Conservation (phyloP, 2,888 invertebrate species). For the Cantharis rustica region DNA sequence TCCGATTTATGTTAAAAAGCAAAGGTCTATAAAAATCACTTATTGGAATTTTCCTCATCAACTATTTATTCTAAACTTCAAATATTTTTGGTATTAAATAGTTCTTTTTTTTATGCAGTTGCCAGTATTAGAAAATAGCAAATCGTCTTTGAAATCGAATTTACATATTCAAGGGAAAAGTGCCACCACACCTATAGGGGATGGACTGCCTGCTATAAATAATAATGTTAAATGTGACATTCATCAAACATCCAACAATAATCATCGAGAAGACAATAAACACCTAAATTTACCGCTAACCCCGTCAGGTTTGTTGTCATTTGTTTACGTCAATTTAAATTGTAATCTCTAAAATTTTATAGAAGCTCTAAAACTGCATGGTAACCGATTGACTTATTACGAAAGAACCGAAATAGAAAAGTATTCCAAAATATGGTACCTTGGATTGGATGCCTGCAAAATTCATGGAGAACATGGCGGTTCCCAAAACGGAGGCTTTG, state of each 20-base stretch:
- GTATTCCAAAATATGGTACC: conserved; percentile 93
- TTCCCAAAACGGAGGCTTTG: conserved; percentile 85
- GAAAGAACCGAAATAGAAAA: conserved; percentile 89
- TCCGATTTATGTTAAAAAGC: background rate
- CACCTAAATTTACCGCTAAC: conserved; percentile 51
- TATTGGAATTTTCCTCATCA: background rate
- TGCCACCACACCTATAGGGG: conserved; percentile 46
- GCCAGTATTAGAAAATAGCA: conserved; percentile 51
- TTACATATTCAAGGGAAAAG: conserved; percentile 49
- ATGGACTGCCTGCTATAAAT: conserved; percentile 53
- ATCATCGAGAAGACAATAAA: conserved; percentile 47
- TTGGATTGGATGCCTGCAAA: conserved; percentile 85
- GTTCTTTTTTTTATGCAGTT: conserved; percentile 43
- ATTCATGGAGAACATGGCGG: conserved; percentile 81
- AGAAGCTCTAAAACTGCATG: conserved; percentile 85
- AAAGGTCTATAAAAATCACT: background rate
- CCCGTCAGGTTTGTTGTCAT: conserved; percentile 46
- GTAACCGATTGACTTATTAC: conserved; percentile 84
- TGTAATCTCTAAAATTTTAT: conserved; percentile 43
- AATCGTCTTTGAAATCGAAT: conserved; percentile 49
- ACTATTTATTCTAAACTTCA: background rate
- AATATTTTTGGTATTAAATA: background rate
- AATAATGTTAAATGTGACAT: conserved; percentile 47
- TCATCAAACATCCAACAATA: conserved; percentile 47
- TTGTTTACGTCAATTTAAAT: background rate